These are phyloP conservation scores for Notodonta dromedarius DNA, from an alignment of 2,888 invertebrate genomes.

Conservation along the genomic window DNA sequence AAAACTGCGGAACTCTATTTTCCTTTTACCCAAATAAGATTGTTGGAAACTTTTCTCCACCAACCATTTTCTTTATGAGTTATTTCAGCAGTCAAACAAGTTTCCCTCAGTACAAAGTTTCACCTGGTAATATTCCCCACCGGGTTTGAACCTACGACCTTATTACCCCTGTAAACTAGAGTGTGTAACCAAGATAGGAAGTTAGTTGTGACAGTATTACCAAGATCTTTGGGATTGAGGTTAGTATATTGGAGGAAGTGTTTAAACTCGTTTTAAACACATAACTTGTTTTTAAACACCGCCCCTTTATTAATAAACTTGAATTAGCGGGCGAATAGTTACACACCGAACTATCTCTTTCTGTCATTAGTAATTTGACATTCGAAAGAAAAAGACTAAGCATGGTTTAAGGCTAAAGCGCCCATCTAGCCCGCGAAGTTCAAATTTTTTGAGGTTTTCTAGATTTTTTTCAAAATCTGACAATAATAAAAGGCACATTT, in stretches of 20 bases:
- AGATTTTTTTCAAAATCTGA: too few relatives aligned
- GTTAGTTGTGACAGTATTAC: not conserved
- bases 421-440: too few relatives aligned
- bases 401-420: too few relatives aligned
- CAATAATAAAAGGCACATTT: too few relatives aligned
- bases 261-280: too few relatives aligned
- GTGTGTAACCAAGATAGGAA: conserved; percentile 26
- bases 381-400: too few relatives aligned
- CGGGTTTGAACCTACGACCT: conserved; percentile 39
- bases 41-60: conserved; percentile 26
- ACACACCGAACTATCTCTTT: too few relatives aligned
- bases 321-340: too few relatives aligned
- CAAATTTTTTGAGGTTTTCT: too few relatives aligned
- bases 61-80: conserved; percentile 37
- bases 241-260: not conserved
- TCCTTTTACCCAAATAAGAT: conserved; percentile 28
- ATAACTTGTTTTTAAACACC: too few relatives aligned
- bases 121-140: conserved; percentile 42
- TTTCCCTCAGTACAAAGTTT: conserved; percentile 40
- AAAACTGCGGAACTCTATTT: not conserved
- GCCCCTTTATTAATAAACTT: too few relatives aligned
- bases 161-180: conserved; percentile 32
- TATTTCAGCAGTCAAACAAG: conserved; percentile 44
- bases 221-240: not conserved
- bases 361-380: too few relatives aligned